phyloP scores from a whole-genome alignment of 1,140 invertebrate species.

The Ericerus pela region DNA sequence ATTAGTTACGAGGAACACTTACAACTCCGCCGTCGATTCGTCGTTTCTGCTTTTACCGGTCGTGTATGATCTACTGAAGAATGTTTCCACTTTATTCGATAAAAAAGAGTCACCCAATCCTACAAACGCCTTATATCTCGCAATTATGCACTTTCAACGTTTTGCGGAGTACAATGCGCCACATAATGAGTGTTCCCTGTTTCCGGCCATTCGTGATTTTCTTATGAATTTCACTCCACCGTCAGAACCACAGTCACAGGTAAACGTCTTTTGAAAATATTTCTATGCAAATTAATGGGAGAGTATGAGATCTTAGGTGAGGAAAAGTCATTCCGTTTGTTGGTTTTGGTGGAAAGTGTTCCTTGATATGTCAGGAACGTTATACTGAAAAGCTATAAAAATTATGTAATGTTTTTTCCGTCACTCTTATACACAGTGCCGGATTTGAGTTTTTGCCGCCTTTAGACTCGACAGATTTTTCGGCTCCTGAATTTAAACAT shows the following conservation, averaged over 20 bases:
- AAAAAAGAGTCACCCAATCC: constrained; percentile 45
- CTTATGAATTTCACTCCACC: constrained; percentile 61
- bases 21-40: constrained; percentile 46
- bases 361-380: too few relatives aligned
- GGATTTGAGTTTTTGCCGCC: too few relatives aligned
- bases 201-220: constrained; percentile 72
- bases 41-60: constrained; percentile 69
- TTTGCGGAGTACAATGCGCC: constrained; percentile 42
- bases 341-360: too few relatives aligned
- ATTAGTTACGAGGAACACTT: constrained; percentile 60
- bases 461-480: too few relatives aligned
- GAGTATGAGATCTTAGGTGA: too few relatives aligned
- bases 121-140: constrained; percentile 43
- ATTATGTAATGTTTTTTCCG: too few relatives aligned
- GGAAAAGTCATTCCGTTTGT: too few relatives aligned
- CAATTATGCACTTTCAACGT: constrained; percentile 46
- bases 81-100: constrained; percentile 72
- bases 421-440: too few relatives aligned
- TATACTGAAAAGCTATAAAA: too few relatives aligned
- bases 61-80: constrained; percentile 72
- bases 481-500: too few relatives aligned
- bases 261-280: neutral
- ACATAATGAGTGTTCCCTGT: constrained; percentile 66
- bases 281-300: too few relatives aligned
- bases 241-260: constrained; percentile 37